A percentile compares a stretch with the other conserved stretches of the same genome.
These are phyloP conservation scores for Diorhabda carinulata DNA, from an alignment of 1,140 invertebrate species.

Conservation along the genomic window DNA sequence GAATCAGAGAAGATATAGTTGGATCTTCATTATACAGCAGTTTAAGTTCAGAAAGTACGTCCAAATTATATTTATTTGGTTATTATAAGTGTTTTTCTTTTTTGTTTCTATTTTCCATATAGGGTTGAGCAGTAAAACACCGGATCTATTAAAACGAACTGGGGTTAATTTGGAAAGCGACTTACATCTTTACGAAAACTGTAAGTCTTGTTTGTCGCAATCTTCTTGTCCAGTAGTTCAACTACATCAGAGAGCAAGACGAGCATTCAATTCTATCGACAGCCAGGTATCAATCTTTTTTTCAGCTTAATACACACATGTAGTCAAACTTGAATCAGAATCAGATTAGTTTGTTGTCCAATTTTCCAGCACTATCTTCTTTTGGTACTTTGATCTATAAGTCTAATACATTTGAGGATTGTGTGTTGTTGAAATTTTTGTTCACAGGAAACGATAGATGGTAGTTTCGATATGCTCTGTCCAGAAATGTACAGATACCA, in stretches of 20 bases:
- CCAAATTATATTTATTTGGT: no score
- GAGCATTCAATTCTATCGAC: conserved; percentile 32
- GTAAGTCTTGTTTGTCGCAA: conserved; percentile 22
- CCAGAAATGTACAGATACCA: conserved; percentile 21
- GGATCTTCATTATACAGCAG: conserved; percentile 43
- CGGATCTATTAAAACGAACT: conserved; percentile 39
- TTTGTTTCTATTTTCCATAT: conserved; percentile 8
- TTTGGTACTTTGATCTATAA: neutral
- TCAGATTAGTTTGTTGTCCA: no score
- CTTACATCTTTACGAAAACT: conserved; percentile 11
- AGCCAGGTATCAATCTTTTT: conserved; percentile 33
- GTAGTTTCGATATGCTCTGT: conserved; percentile 17
- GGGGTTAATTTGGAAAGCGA: conserved; percentile 22
- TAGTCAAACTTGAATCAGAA: no score
- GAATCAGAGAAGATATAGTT: conserved; percentile 41
- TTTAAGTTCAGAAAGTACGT: conserved; percentile 44
- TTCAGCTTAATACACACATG: no score
- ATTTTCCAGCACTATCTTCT: no score
- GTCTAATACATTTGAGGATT: neutral
- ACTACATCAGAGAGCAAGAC: conserved; percentile 40
- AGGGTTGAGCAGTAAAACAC: conserved; percentile 44
- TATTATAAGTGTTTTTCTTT: no score
- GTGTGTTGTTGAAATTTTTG: conserved; percentile 7
- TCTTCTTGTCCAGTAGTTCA: conserved; percentile 34
- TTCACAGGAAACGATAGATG: conserved; percentile 25